phyloP scores from a whole-genome alignment of 2,888 invertebrate genomes.

The Amiota mariae region DNA sequence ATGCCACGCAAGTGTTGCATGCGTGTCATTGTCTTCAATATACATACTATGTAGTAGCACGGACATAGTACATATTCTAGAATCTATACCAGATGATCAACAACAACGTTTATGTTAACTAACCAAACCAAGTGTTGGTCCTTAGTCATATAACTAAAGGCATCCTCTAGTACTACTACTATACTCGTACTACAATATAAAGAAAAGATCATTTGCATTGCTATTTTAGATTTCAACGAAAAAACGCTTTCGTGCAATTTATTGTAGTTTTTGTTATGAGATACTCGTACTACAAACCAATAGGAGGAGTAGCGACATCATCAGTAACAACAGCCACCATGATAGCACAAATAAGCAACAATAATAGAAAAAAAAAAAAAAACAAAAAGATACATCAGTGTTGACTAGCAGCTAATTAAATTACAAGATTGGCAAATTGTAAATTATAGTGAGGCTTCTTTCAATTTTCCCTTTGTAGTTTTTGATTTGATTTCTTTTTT shows the following conservation, averaged over 20 bases:
- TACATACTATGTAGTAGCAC: not conserved
- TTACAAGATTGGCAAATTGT: constrained; percentile 47
- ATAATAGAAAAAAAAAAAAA: not conserved
- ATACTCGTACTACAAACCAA: no score
- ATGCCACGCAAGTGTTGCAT: constrained; percentile 41
- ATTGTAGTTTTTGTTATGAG: constrained; percentile 37
- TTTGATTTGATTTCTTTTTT: not conserved
- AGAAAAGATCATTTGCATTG: constrained; percentile 33
- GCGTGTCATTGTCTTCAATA: constrained; percentile 39
- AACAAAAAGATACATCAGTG: constrained; percentile 36
- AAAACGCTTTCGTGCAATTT: constrained; percentile 58
- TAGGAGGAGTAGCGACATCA: not conserved
- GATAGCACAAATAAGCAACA: constrained; percentile 28
- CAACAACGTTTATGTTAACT: no score
- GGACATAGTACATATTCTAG: not conserved
- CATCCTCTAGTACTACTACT: no score
- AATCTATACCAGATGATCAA: no score
- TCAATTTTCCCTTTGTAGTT: not conserved
- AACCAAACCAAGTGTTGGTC: no score
- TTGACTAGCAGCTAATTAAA: constrained; percentile 61
- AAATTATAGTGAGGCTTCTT: constrained; percentile 14
- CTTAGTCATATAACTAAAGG: no score
- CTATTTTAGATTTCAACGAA: constrained; percentile 51
- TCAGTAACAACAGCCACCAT: not conserved
- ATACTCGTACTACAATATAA: no score